Percentiles rank a stretch among this genome's conserved stretches.
phyloP scores from a whole-genome alignment of 2,113 vertebrate species.

The Orycteropus afer region DNA sequence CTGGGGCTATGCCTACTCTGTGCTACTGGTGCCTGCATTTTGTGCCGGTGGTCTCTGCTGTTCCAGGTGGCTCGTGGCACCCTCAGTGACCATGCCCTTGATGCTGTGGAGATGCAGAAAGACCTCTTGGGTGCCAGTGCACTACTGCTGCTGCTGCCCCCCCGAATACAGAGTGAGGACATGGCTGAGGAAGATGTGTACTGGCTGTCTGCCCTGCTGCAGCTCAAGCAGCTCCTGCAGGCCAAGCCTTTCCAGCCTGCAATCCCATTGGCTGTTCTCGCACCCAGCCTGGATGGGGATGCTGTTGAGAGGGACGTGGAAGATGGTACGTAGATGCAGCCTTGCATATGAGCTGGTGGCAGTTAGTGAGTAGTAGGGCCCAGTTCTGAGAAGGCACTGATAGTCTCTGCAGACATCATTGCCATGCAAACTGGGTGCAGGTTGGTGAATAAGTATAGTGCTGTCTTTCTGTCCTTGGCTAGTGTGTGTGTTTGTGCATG shows the following conservation, averaged over 20 bases:
- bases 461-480: background rate
- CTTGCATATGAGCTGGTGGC: background rate
- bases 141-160: constrained; percentile 92
- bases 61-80: constrained; percentile 89
- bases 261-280: constrained; percentile 91
- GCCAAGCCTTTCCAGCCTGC: constrained; percentile 91
- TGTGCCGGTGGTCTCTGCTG: background rate
- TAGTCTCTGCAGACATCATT: background rate
- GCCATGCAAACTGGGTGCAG: background rate
- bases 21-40: background rate
- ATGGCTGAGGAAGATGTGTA: constrained; percentile 87
- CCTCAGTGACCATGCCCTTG: constrained; percentile 85
- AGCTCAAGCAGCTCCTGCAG: constrained; percentile 94
- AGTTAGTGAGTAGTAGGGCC: background rate
- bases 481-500: background rate
- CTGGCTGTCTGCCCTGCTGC: constrained; percentile 93
- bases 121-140: constrained; percentile 92
- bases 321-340: constrained; percentile 80
- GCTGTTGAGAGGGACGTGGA: constrained; percentile 79
- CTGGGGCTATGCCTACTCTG: background rate
- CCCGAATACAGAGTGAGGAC: constrained; percentile 73
- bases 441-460: background rate
- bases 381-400: background rate
- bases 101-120: constrained; percentile 85
- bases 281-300: constrained; percentile 81